Base-by-base conservation (phyloP, 2,113 vertebrate species). In the Galeopterus variegatus region DNA sequence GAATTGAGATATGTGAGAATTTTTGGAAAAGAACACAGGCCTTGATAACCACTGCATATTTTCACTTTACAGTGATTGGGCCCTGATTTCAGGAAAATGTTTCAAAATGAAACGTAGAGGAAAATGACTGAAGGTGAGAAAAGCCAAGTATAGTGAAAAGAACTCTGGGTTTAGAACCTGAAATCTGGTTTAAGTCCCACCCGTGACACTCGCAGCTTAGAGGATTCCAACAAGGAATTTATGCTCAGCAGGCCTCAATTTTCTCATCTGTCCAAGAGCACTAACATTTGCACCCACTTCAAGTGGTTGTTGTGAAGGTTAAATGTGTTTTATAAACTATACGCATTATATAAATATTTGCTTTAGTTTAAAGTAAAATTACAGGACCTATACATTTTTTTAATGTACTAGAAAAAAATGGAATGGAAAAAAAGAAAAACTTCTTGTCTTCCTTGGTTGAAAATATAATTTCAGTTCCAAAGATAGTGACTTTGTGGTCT, bases 311-410 rank as follows among this genome's bases (percentile, higher is more conserved):
- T 58, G 3, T 48, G 12, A 93, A 52, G 41, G 48, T 81, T 76
- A 93, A 65, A 36, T 50, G 56, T 58, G 8, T 45, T 85, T 81
- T 45, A 70, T 23, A 58, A 67, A 64, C 7, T 52, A 54, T 41
- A 64, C 79, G 14, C 60, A 83, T n/a, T n/a, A 70, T 45, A 31
- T 70, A 76, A 77, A 85, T 50, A 69, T 31, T 87, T 82, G 26
- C n/a, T 65, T 92, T 94, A n/a, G 14, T 90, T 86, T 54, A 48
- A 94, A 79, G 72, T 82, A 87, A 72, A 92, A 56, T 69, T 48
- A 83, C 4, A 62, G 33, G 31, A 60, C 21, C 9, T 56, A 41
- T n/a, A 8, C 21, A 80, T 58, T 70, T 41, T 28, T 41, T 1
- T 21, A 85, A 58, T 50, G 79, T 23, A 79, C 15, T 72, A 67